phyloP scores from a whole-genome alignment of 2,113 vertebrate species.

The Caretta caretta region DNA sequence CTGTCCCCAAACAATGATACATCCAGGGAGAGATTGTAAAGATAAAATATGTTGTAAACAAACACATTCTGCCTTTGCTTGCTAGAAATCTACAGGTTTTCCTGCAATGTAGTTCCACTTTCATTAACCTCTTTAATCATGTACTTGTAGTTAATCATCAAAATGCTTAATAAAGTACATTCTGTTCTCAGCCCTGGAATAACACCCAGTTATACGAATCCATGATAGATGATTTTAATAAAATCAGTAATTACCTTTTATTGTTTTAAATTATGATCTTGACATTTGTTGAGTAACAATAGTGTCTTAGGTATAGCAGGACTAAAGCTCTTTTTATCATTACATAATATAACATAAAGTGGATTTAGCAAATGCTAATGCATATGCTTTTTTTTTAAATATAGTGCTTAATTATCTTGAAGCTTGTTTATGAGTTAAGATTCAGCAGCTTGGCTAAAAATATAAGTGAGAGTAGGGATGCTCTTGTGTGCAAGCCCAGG shows the following conservation, averaged over 20 bases:
- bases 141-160: slow-evolving; percentile 77
- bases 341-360: not conserved
- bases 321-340: slow-evolving; percentile 28
- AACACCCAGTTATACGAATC: slow-evolving; percentile 54
- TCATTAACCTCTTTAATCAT: slow-evolving; percentile 79
- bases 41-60: not conserved
- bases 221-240: slow-evolving; percentile 84
- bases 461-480: fast-evolving
- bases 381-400: not conserved
- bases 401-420: slow-evolving; percentile 24
- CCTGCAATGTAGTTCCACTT: slow-evolving; percentile 36
- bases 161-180: slow-evolving; percentile 56
- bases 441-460: not conserved
- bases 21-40: slow-evolving; percentile 11
- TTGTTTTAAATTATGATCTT: slow-evolving; percentile 72
- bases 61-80: not conserved
- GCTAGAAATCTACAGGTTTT: not conserved
- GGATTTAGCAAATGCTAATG: slow-evolving; percentile 41
- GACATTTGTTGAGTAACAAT: slow-evolving; percentile 39
- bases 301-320: slow-evolving; percentile 4
- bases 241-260: slow-evolving; percentile 79
- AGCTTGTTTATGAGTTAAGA: not conserved
- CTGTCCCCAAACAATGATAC: not conserved
- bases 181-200: slow-evolving; percentile 74
- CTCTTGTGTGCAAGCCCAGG: not conserved